Evolutionary conservation across 2,113 vertebrate species (phyloP), one percentile per base, ranked within the genome.

Genomic region (Garra rufa): DNA sequence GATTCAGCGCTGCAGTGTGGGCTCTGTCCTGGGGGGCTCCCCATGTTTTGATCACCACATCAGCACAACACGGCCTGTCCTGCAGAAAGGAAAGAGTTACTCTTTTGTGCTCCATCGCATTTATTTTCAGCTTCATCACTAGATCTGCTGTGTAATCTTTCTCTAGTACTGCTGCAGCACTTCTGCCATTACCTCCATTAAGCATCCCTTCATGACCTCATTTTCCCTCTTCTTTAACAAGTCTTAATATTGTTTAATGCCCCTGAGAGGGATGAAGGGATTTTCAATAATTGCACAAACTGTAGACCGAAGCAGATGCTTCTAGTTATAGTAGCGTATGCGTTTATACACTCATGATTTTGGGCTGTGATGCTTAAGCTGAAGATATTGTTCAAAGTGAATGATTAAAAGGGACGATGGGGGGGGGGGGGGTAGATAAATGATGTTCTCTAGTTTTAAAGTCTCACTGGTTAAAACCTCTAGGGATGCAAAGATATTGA

Each of bases 71-170:
- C 17, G 13, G 21, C n/a, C 43, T 55, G 79, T 69, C 19, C 28
- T 10, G 11, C 46, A 69, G 63, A 81, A 50, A 30, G 78, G 44
- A 69, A 79, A 79, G 38, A 43, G 65, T 69, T 79, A 79, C 38
- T 79, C 57, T 79, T 69, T 81, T 81, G 78, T 81, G 79, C 79
- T 81, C 46, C 26, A 52, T 70, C 21, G 19, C 28, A 24, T 80
- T 63, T 65, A 65, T 80, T 65, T 65, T 48, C 43, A 30, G 15
- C 61, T 63, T 67, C 57, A 63, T 48, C 43, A 81, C 41, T 67
- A 34, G 57, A 81, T 81, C 6, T 81, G 41, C 78, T 81, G 78
- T 81, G 78, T 81, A 38, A 69, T 82, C 65, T 52, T 55, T 82
- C 79, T 41, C 24, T 63, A 48, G 43, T 24, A 80, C 77, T 48